A percentile compares a stretch with the other conserved stretches of the same genome.
Conservation (phyloP, 2,113 vertebrate species). For the Bambusicola thoracicus region DNA sequence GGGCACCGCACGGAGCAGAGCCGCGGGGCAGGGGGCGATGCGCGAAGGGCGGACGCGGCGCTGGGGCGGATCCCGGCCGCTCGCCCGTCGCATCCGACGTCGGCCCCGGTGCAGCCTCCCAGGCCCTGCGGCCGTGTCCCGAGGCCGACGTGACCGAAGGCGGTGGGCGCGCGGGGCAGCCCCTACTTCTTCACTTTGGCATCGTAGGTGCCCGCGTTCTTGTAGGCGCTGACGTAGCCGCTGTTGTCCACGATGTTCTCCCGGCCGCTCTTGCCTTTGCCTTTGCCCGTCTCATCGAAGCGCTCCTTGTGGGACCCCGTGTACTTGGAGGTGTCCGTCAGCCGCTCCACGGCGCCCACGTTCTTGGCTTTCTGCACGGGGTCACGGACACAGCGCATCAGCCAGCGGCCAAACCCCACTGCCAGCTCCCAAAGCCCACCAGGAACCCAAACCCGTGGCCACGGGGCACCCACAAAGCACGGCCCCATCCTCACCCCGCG, state of each 20-base stretch:
- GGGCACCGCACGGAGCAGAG: background rate
- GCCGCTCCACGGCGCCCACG: conserved; percentile 85
- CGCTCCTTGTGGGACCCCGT: conserved; percentile 95
- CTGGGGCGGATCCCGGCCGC: background rate
- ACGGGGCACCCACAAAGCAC: accelerated
- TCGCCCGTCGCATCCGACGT: background rate
- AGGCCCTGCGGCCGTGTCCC: background rate
- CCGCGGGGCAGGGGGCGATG: background rate
- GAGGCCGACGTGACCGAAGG: background rate
- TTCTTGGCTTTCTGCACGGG: conserved; percentile 87
- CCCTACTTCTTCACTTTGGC: conserved; percentile 85
- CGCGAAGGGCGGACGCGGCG: background rate
- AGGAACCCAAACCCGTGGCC: background rate
- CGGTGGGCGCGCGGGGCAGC: background rate
- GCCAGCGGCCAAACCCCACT: background rate
- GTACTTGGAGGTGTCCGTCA: conserved; percentile 93
- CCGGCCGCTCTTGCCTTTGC: conserved; percentile 89
- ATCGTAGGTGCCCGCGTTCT: conserved; percentile 90
- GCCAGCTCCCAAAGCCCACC: background rate
- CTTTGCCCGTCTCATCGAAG: conserved; percentile 89
- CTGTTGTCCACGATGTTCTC: conserved; percentile 91
- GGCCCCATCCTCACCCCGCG: accelerated
- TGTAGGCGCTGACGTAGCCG: conserved; percentile 92
- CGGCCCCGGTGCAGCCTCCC: background rate
- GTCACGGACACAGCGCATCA: background rate